phyloP scores from a whole-genome alignment of 2,888 invertebrate genomes.

The Oligia fasciuncula region DNA sequence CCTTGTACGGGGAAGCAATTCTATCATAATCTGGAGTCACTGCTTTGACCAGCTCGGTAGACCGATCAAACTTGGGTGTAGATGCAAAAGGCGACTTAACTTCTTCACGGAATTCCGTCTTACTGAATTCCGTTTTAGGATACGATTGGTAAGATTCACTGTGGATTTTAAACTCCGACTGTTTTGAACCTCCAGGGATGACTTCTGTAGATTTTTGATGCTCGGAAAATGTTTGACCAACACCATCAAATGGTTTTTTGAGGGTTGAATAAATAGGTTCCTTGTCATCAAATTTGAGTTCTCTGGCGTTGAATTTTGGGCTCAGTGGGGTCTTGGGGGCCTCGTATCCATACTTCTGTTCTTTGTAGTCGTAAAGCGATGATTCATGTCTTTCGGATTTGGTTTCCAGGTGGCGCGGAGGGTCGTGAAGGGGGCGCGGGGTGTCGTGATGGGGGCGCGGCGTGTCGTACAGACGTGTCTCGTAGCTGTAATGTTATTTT shows the following conservation, averaged over 20 bases:
- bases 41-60: conserved; percentile 82
- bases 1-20: conserved; percentile 85
- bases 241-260: conserved; percentile 83
- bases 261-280: conserved; percentile 85
- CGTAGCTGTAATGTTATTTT: conserved; percentile 84
- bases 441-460: conserved; percentile 83
- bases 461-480: conserved; percentile 89
- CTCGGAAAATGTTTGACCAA: conserved; percentile 84
- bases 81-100: conserved; percentile 85
- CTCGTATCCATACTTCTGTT: conserved; percentile 82
- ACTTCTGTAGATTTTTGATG: conserved; percentile 86
- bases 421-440: conserved; percentile 86
- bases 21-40: conserved; percentile 85
- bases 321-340: conserved; percentile 84
- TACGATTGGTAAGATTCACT: conserved; percentile 85
- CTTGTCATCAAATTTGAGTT: conserved; percentile 86
- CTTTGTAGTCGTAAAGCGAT: conserved; percentile 76
- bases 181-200: conserved; percentile 85
- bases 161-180: conserved; percentile 83
- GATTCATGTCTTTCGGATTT: conserved; percentile 81
- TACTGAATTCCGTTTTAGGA: conserved; percentile 82
- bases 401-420: conserved; percentile 82
- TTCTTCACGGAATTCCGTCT: conserved; percentile 80
- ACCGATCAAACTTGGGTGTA: conserved; percentile 82
- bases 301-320: conserved; percentile 88